Percentiles rank a stretch among this genome's conserved stretches.
These are phyloP conservation scores for Malachius bipustulatus DNA, from an alignment of 2,888 invertebrate genomes.

Conservation along the genomic window DNA sequence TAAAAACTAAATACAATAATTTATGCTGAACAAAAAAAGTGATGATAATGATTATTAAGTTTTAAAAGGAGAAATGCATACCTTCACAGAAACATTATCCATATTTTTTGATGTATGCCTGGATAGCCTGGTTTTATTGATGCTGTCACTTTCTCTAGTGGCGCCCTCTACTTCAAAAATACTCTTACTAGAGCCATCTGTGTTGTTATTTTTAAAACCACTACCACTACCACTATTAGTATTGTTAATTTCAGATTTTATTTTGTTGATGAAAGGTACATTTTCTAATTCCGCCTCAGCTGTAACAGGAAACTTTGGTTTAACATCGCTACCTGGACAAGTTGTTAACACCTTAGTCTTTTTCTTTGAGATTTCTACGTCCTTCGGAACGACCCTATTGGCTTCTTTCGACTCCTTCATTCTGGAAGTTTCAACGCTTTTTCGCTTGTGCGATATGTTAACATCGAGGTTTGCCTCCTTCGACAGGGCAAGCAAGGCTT, in stretches of 20 bases:
- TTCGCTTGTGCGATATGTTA: slow-evolving; percentile 40
- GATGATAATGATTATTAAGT: too few species aligned
- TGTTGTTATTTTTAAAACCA: slow-evolving; percentile 12
- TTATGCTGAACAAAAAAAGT: too few species aligned
- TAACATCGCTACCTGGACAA: too few species aligned
- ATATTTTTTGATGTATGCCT: too few species aligned
- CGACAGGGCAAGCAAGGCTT: slow-evolving; percentile 51
- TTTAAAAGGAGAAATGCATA: too few species aligned
- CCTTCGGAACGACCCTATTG: slow-evolving; percentile 1
- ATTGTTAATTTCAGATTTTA: slow-evolving; percentile 10
- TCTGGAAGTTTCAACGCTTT: slow-evolving; percentile 35
- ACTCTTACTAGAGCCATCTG: slow-evolving; percentile 25
- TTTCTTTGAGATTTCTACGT: slow-evolving; percentile 12
- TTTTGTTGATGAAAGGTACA: too few species aligned
- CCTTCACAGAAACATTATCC: too few species aligned
- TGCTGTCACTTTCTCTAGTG: slow-evolving; percentile 18
- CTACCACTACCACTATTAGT: slow-evolving; percentile 14
- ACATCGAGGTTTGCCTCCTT: slow-evolving; percentile 53
- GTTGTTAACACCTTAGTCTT: slow-evolving; percentile 13
- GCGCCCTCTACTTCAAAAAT: slow-evolving; percentile 21
- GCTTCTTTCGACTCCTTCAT: slow-evolving; percentile 8
- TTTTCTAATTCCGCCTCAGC: slow-evolving; percentile 29
- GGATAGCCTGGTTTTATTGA: too few species aligned
- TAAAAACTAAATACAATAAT: too few species aligned
- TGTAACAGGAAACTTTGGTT: slow-evolving; percentile 26